Evolutionary conservation across 2,888 invertebrate species (phyloP), one percentile per base, ranked within the genome.

Genomic region (Athetis lepigone): DNA sequence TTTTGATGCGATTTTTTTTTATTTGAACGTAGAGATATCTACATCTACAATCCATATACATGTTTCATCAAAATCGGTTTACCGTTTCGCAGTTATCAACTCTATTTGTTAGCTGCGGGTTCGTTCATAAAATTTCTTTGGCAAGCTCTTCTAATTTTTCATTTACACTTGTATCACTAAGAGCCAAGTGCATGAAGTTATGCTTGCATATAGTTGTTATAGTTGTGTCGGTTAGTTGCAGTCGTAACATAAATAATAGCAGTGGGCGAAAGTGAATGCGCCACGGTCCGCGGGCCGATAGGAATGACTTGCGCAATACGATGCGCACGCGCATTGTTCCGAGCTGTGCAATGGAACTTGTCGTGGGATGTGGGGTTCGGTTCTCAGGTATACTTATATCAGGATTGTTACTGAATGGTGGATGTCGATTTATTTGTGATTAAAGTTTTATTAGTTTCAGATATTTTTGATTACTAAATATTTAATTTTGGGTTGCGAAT

Each of bases 231-330:
- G 68, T 72, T 72, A 68, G 70, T 66, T 54, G 62, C 58, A 72
- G 67, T 71, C 70, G 76, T 78, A 79, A 79, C 72, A 78, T 80
- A 78, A 74, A 80, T 75, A 77, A 75, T 77, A 79, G 66, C 68
- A 51, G 79, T 70, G 61, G 76, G 87, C 85, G 88, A 87, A 88
- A 88, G 86, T 87, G 85, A 86, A 81, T 57, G 71, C 70, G 75
- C 82, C 72, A 77, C 85, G 86, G 79, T 85, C 72, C 78, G 77
- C 77, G 77, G 69, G 73, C 83, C 79, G 82, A 82, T 82, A 82
- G 85, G 83, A 82, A 86, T 86, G 81, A 79, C 83, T 89, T 88
- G 87, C 85, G 88, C 86, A 89, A 89, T 79, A 79, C 79, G 81
- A 84, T 82, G 84, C 81, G 77, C 81, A 64, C 50, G 75, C 79